Evolutionary conservation across 2,797 vertebrate species (phyloP).

Genomic region (Sebastiscus albofasciatus): DNA sequence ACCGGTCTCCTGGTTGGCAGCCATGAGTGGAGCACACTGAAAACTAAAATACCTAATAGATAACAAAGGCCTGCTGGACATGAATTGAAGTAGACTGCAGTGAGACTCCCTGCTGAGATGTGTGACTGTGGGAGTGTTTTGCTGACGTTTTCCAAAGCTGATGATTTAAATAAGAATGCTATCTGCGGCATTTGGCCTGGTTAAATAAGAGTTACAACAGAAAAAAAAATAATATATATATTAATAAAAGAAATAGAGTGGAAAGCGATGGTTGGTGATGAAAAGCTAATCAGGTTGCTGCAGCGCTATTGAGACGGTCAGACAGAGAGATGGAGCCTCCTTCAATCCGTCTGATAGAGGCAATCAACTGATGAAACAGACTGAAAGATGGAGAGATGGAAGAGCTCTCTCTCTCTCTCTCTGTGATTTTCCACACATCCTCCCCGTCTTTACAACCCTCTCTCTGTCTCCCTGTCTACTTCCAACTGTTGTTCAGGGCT

Average conservation of each 20-base stretch:
- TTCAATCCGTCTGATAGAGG: slow-evolving; percentile 56
- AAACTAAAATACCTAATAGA: neutral
- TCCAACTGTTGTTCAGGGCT: slow-evolving; percentile 22
- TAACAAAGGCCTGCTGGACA: neutral
- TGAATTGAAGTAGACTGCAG: neutral
- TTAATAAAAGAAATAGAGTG: neutral
- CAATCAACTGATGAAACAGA: slow-evolving; percentile 75
- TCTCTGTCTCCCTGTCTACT: neutral
- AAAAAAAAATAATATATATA: neutral
- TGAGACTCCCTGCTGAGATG: neutral
- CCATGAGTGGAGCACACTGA: neutral
- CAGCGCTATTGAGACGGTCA: slow-evolving; percentile 46
- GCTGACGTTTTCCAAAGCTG: neutral
- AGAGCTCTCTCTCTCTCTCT: slow-evolving; percentile 30
- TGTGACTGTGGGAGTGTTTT: neutral
- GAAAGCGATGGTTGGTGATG: slow-evolving; percentile 27
- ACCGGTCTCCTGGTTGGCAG: too few species aligned
- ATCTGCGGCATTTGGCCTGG: neutral
- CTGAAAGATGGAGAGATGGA: slow-evolving; percentile 51
- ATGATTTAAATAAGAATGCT: neutral
- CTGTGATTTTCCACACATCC: slow-evolving; percentile 32
- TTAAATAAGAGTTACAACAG: slow-evolving; percentile 12
- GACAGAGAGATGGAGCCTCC: slow-evolving; percentile 45
- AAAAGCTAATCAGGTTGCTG: slow-evolving; percentile 64
- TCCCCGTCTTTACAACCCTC: neutral